A percentile compares a stretch with the other conserved stretches of the same genome.
Conservation (phyloP, 2,113 vertebrate genomes). For the Gavialis gangeticus region DNA sequence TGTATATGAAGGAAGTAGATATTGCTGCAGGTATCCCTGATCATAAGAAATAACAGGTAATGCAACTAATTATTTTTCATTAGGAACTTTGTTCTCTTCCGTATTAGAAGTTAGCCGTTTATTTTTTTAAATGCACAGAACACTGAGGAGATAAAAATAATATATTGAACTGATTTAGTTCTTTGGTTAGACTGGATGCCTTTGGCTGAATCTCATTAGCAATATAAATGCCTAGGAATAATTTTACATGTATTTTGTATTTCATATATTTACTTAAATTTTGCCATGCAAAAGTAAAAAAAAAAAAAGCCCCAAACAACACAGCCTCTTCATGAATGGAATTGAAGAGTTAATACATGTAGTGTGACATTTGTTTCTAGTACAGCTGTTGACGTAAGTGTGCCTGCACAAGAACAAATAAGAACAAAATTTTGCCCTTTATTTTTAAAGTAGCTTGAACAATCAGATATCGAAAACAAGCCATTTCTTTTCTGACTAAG, state of each 20-base stretch:
- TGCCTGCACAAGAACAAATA: neutral
- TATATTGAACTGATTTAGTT: neutral
- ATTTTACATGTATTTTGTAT: neutral
- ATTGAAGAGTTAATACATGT: neutral
- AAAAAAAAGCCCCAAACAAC: neutral
- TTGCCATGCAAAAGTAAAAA: neutral
- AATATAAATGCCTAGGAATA: neutral
- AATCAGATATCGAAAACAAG: neutral
- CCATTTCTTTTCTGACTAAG: neutral
- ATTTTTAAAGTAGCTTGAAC: neutral
- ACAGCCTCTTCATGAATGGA: neutral
- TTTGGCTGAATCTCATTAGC: neutral
- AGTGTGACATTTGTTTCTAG: neutral
- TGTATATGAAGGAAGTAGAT: constrained; percentile 17
- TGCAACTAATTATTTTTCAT: neutral
- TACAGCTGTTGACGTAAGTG: neutral
- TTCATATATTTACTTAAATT: neutral
- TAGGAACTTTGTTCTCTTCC: fast-evolving
- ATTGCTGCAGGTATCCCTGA: constrained; percentile 38
- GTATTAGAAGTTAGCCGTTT: too few relatives aligned
- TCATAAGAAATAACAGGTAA: constrained; percentile 22
- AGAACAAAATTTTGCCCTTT: neutral
- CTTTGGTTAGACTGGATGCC: neutral
- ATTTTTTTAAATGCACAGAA: neutral
- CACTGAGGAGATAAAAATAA: fast-evolving